These are phyloP conservation scores for Embidobia sp. DNA, from an alignment of 2,888 invertebrate genomes.

Conservation along the genomic window DNA sequence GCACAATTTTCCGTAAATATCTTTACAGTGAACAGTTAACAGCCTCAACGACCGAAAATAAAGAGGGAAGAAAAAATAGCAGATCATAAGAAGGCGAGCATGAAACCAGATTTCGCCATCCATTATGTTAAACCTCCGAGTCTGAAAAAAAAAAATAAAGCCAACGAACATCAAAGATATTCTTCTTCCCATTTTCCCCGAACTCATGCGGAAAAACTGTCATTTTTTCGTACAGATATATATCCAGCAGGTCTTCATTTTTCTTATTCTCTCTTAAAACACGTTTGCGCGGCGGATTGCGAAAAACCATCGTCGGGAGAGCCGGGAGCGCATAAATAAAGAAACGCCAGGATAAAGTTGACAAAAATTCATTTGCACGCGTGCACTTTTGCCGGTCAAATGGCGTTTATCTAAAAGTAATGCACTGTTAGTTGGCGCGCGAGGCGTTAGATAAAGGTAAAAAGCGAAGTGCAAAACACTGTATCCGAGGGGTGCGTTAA, in stretches of 20 bases:
- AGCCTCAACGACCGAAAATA: not conserved
- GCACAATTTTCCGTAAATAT: no score
- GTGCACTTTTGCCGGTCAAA: conserved; percentile 41
- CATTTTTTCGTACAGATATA: conserved; percentile 33
- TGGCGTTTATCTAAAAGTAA: conserved; percentile 46
- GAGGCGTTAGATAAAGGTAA: conserved; percentile 21
- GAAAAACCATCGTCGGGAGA: not conserved
- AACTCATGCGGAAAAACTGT: conserved; percentile 26
- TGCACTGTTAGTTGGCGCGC: conserved; percentile 21
- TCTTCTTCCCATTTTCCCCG: conserved; percentile 6
- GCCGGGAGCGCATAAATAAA: conserved; percentile 29
- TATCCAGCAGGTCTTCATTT: conserved; percentile 1
- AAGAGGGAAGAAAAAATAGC: not conserved
- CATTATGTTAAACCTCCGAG: conserved; percentile 4
- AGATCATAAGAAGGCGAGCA: not conserved
- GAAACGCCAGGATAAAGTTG: conserved; percentile 34
- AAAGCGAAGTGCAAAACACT: conserved; percentile 45
- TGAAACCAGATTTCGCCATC: conserved; percentile 12
- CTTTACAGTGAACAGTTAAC: no score
- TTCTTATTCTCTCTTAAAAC: conserved; percentile 27
- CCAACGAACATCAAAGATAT: conserved; percentile 13
- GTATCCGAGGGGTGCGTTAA: conserved; percentile 28
- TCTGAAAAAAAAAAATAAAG: not conserved
- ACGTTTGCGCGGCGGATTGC: conserved; percentile 1
- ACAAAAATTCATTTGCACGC: conserved; percentile 43